phyloP scores from a whole-genome alignment of 2,888 invertebrate genomes.

The Trichogramma dendrolimi region DNA sequence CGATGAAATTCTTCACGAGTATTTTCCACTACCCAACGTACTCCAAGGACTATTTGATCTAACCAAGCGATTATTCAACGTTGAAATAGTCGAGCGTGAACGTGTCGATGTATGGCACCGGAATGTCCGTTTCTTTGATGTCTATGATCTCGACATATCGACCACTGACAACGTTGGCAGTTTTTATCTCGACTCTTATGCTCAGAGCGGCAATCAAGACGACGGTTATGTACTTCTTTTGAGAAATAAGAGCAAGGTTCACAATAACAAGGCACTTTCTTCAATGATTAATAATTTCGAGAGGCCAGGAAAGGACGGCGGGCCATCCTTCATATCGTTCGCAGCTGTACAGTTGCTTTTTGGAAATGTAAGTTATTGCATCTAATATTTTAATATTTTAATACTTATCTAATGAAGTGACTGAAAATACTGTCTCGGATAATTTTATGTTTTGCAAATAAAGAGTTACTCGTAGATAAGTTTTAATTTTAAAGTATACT shows the following conservation, averaged over 20 bases:
- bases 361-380: conserved; percentile 57
- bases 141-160: conserved; percentile 63
- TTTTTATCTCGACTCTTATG: conserved; percentile 82
- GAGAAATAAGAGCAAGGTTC: conserved; percentile 65
- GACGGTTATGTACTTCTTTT: conserved; percentile 78
- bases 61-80: conserved; percentile 72
- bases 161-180: conserved; percentile 68
- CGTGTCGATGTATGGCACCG: conserved; percentile 77
- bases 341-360: conserved; percentile 74
- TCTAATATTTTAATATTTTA: conserved; percentile 2
- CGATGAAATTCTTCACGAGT: conserved; percentile 70
- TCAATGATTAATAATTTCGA: conserved; percentile 82
- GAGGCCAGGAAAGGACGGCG: conserved; percentile 57
- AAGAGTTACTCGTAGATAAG: not conserved
- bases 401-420: not conserved
- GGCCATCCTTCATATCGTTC: conserved; percentile 70
- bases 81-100: conserved; percentile 66
- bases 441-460: not conserved
- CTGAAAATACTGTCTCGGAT: too few species aligned
- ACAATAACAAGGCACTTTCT: conserved; percentile 68
- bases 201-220: conserved; percentile 58
- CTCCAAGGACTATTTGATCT: conserved; percentile 74
- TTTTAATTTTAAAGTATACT: not conserved
- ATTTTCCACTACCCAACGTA: conserved; percentile 78
- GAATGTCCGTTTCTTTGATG: conserved; percentile 77